Conservation (phyloP, 2,888 invertebrate genomes). For the Macaria notata region DNA sequence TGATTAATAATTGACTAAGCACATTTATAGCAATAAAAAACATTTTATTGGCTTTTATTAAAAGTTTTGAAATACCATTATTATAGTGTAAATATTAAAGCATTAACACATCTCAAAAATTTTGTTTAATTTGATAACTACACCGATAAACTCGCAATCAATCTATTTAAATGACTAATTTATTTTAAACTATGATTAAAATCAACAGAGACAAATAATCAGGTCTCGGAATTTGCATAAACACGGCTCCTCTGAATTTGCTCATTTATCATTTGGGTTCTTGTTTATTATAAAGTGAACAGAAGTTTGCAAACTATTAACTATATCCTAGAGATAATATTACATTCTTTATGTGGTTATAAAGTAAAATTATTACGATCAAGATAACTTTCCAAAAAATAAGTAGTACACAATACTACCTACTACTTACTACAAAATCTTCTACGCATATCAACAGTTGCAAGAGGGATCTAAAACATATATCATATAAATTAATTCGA, state of each 20-base stretch:
- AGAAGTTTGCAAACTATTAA: too few relatives aligned
- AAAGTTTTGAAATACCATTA: background rate
- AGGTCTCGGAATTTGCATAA: slow-evolving; percentile 15
- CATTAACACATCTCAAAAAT: background rate
- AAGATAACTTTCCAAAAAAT: too few relatives aligned
- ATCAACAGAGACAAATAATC: slow-evolving; percentile 15
- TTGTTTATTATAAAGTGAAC: background rate
- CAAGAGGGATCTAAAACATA: too few relatives aligned
- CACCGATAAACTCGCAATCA: slow-evolving; percentile 3
- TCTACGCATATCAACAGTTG: too few relatives aligned
- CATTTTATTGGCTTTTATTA: background rate
- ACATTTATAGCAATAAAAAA: background rate
- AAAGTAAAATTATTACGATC: too few relatives aligned
- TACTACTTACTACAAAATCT: too few relatives aligned
- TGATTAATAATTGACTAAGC: background rate
- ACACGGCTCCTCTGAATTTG: slow-evolving; percentile 13
- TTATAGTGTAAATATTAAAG: too few relatives aligned
- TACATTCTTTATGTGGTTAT: too few relatives aligned
- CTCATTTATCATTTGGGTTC: slow-evolving; percentile 16
- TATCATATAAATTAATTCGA: too few relatives aligned
- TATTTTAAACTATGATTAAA: slow-evolving; percentile 16
- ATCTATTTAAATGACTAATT: slow-evolving; percentile 20
- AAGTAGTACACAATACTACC: too few relatives aligned
- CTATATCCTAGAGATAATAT: too few relatives aligned
- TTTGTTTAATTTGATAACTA: background rate